Base-by-base conservation (phyloP, 2,113 vertebrate genomes). In the Myiopsitta monachus region DNA sequence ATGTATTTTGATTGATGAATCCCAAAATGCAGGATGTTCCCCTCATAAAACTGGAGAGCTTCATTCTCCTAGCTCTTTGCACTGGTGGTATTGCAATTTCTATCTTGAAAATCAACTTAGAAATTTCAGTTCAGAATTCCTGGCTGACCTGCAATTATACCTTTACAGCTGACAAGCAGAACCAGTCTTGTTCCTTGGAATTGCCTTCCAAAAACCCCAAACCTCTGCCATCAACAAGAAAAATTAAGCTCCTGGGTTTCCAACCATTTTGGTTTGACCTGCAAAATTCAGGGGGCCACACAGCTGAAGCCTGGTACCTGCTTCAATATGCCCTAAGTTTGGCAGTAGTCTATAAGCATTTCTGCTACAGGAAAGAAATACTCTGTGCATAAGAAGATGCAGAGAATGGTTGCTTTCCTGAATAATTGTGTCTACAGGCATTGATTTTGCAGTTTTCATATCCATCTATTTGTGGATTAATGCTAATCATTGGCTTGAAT, bases 391-490 rank as follows among this genome's bases (percentile, higher is more conserved):
- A n/a, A 9, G 30, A 14, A 46, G n/a, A 73, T 43, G 15, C 41
- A 78, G 7, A 91, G 95, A 52, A 88, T 17, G 2, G 30, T 77
- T 75, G 13, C 15, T 81, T 91, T 93, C 31, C 54, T 87, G 77
- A 89, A 79, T 33, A 94, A 83, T 49, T 33, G 6, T 44, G 62
- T 36, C 39, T 51, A 26, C 1, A 0, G 30, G n/a, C 62, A 76
- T 77, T 52, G 87, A 91, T 89, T 94, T 90, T 78, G 23, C 61
- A 85, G n/a, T 86, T 97, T 94, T 92, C 14, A 9, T 82, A 87
- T 55, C 38, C 41, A 83, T 76, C 83, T 92, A n/a, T 13, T 82
- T 28, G 63, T 51, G 33, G 49, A 83, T 89, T 91, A 79, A 61
- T 80, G 77, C 38, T 87, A 44, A 69, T 79, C 10, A 8, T 76